These are phyloP conservation scores for Encarsia formosa DNA, from an alignment of 2,888 invertebrate genomes.

Conservation along the genomic window DNA sequence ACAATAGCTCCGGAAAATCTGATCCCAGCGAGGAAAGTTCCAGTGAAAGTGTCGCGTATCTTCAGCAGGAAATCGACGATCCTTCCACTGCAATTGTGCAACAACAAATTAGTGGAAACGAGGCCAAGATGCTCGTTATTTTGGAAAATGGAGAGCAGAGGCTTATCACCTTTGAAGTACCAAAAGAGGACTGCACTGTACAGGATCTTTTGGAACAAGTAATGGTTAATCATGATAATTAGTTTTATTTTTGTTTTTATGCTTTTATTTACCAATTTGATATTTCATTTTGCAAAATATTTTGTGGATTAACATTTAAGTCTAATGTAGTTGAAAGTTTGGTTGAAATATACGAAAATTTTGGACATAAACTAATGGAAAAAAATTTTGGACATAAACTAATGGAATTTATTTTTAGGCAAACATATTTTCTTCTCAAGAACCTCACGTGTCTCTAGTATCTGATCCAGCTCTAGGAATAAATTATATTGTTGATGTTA, in stretches of 20 bases:
- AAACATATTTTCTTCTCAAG: slow-evolving; percentile 65
- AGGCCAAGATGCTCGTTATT: slow-evolving; percentile 76
- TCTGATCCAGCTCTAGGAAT: slow-evolving; percentile 71
- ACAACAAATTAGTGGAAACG: slow-evolving; percentile 51
- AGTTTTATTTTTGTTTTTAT: slow-evolving; percentile 1
- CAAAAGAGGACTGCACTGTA: slow-evolving; percentile 77
- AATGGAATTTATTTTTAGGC: slow-evolving; percentile 52
- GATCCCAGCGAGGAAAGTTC: slow-evolving; percentile 35
- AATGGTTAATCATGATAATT: slow-evolving; percentile 7
- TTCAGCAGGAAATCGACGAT: slow-evolving; percentile 44
- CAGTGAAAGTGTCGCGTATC: slow-evolving; percentile 39
- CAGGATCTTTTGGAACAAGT: slow-evolving; percentile 79
- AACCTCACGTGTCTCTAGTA: slow-evolving; percentile 70
- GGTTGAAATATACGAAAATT: too few species aligned
- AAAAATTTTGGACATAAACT: background rate
- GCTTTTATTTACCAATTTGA: slow-evolving; percentile 1
- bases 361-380: too few species aligned
- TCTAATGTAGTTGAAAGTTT: too few species aligned
- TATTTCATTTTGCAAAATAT: slow-evolving; percentile 2
- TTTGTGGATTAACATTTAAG: too few species aligned
- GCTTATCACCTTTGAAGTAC: slow-evolving; percentile 76
- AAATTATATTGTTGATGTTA: slow-evolving; percentile 75
- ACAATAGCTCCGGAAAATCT: slow-evolving; percentile 27
- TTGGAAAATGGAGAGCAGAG: slow-evolving; percentile 75
- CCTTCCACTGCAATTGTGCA: slow-evolving; percentile 44